Conservation (phyloP, 1,140 invertebrate genomes). For the Drosophila pallidifrons region DNA sequence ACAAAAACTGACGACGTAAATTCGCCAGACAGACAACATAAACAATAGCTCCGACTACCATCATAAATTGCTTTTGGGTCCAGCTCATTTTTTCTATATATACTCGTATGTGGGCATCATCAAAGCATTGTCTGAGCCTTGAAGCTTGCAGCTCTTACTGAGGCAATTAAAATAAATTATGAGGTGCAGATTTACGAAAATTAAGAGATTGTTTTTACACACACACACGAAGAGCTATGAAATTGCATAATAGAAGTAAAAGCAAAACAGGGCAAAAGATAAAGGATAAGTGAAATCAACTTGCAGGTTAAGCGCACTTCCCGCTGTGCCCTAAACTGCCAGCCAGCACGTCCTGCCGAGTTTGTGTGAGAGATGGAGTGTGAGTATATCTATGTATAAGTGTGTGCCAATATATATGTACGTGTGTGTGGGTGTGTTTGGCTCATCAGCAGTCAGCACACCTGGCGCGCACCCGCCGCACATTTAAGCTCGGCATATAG, state of each 20-base stretch:
- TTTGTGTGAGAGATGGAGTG: constrained; percentile 1
- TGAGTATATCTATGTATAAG: neutral
- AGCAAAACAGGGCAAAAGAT: constrained; percentile 22
- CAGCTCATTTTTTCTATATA: constrained; percentile 70
- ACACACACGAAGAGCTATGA: constrained; percentile 39
- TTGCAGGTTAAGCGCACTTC: constrained; percentile 70
- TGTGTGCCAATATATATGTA: constrained; percentile 1
- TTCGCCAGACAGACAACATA: constrained; percentile 72
- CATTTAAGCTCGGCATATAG: constrained; percentile 42
- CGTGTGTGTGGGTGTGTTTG: constrained; percentile 29
- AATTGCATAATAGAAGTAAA: constrained; percentile 65
- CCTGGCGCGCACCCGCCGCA: constrained; percentile 59
- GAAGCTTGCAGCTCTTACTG: constrained; percentile 49
- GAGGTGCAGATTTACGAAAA: constrained; percentile 84
- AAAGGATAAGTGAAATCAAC: constrained; percentile 82
- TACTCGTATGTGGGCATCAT: constrained; percentile 11
- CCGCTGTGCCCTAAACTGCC: constrained; percentile 18
- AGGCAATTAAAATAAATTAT: constrained; percentile 85
- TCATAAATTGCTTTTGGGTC: constrained; percentile 76
- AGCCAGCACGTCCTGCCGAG: constrained; percentile 63
- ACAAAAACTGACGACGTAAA: constrained; percentile 65
- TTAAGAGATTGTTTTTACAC: constrained; percentile 80
- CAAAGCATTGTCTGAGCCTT: constrained; percentile 47
- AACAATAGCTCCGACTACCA: constrained; percentile 61
- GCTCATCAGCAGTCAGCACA: constrained; percentile 78